These are phyloP conservation scores for Bhutanitis thaidina DNA, from an alignment of 2,888 invertebrate genomes.

Conservation along the genomic window DNA sequence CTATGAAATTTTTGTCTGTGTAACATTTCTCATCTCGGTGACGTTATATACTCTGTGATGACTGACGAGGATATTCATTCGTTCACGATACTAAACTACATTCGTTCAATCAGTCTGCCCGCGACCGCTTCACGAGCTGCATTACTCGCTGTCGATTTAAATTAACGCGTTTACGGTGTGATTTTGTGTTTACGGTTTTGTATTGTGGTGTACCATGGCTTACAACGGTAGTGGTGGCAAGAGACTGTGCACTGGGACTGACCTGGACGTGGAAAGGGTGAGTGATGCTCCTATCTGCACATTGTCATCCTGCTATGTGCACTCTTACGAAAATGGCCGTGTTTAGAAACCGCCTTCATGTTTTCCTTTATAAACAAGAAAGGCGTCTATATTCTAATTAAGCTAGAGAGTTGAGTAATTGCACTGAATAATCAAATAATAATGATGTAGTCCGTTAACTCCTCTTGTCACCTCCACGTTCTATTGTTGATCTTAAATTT, in stretches of 20 bases:
- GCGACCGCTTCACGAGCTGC: constrained; percentile 50
- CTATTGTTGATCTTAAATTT: constrained; percentile 69
- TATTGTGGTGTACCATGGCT: constrained; percentile 84
- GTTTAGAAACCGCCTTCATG: constrained; percentile 62
- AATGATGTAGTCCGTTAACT: constrained; percentile 29
- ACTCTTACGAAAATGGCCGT: constrained; percentile 71
- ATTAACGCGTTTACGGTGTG: constrained; percentile 70
- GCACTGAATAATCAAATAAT: constrained; percentile 3
- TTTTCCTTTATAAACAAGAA: constrained; percentile 38
- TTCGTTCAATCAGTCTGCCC: constrained; percentile 64
- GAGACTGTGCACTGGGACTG: constrained; percentile 75
- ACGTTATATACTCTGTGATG: constrained; percentile 8
- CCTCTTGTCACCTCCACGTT: constrained; percentile 56
- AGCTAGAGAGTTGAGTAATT: not conserved
- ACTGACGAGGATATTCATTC: constrained; percentile 24
- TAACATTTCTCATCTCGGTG: constrained; percentile 26
- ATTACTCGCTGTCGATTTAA: constrained; percentile 41
- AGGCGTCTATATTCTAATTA: constrained; percentile 3
- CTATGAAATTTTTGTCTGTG: constrained; percentile 24
- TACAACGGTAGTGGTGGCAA: constrained; percentile 84
- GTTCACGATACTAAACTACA: constrained; percentile 26
- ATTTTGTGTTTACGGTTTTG: constrained; percentile 63
- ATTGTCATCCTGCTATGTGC: constrained; percentile 50
- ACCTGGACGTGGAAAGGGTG: constrained; percentile 76
- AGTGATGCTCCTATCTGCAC: constrained; percentile 38